Evolutionary conservation across 1,140 invertebrate species (phyloP).

Genomic region (Drosophila nannoptera): DNA sequence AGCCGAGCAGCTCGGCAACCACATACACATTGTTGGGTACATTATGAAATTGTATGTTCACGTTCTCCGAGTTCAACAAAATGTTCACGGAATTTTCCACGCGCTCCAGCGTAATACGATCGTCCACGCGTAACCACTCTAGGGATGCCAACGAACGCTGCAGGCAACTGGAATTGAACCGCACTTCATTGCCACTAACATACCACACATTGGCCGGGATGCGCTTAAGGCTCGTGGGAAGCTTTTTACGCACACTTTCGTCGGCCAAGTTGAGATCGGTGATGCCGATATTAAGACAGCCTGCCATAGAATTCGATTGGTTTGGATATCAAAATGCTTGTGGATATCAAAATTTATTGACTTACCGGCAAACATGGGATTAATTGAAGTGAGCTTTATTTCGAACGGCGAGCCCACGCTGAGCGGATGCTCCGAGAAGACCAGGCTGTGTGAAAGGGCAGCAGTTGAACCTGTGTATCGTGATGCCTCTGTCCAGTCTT

Average conservation of each 20-base stretch:
- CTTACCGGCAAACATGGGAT: constrained; percentile 74
- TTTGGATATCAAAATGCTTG: neutral
- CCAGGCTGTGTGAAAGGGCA: constrained; percentile 70
- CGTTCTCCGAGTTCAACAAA: constrained; percentile 89
- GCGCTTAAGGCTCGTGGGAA: constrained; percentile 67
- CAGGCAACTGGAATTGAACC: constrained; percentile 81
- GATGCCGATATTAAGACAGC: constrained; percentile 74
- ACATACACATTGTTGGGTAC: constrained; percentile 83
- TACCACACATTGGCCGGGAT: constrained; percentile 77
- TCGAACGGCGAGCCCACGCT: constrained; percentile 77
- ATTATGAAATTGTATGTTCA: constrained; percentile 89
- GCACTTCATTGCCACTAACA: constrained; percentile 84
- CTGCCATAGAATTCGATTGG: constrained; percentile 21
- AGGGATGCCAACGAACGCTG: constrained; percentile 86
- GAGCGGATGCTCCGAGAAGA: constrained; percentile 75
- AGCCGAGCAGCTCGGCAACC: constrained; percentile 84
- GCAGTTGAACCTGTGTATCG: constrained; percentile 61
- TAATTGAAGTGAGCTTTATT: constrained; percentile 71
- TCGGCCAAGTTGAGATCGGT: constrained; percentile 77
- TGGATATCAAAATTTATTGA: neutral
- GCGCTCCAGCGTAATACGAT: constrained; percentile 84
- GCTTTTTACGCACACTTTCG: constrained; percentile 73
- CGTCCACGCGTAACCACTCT: constrained; percentile 88
- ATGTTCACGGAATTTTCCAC: constrained; percentile 83
- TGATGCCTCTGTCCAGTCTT: constrained; percentile 76